phyloP scores from a whole-genome alignment of 2,797 vertebrate genomes.

The Sebastes melanostomus region DNA sequence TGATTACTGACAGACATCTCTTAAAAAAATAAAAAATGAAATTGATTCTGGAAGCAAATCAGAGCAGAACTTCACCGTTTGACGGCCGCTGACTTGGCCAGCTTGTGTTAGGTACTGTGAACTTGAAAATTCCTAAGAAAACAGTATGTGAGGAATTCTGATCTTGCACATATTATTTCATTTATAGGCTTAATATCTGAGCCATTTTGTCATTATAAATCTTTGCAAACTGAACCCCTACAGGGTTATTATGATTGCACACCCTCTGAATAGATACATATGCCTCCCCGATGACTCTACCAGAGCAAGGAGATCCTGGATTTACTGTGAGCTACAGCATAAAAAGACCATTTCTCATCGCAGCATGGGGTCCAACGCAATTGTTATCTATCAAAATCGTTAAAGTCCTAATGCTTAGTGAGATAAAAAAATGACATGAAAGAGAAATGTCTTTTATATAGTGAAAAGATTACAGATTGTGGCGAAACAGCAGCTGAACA shows the following conservation, averaged over 20 bases:
- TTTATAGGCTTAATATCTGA: slow-evolving; percentile 11
- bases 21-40: slow-evolving; percentile 7
- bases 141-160: slow-evolving; percentile 1
- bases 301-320: background rate
- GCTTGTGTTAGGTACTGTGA: background rate
- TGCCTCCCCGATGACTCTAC: background rate
- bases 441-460: background rate
- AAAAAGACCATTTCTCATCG: slow-evolving; percentile 5
- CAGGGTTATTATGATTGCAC: slow-evolving; percentile 11
- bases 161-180: slow-evolving; percentile 12
- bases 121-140: background rate
- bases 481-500: slow-evolving; percentile 13
- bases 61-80: slow-evolving; percentile 21
- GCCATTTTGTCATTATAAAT: slow-evolving; percentile 10
- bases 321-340: slow-evolving; percentile 16
- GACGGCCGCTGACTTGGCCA: slow-evolving; percentile 26
- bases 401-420: background rate
- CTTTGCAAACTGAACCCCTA: background rate
- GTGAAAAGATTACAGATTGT: slow-evolving; percentile 6
- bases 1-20: slow-evolving; percentile 57
- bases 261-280: slow-evolving; percentile 24
- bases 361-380: background rate
- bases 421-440: background rate
- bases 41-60: slow-evolving; percentile 42
- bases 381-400: slow-evolving; percentile 5